Evolutionary conservation across 2,888 invertebrate species (phyloP), one percentile per base, ranked within the genome.

Genomic region (Rhyacophila evoluta): DNA sequence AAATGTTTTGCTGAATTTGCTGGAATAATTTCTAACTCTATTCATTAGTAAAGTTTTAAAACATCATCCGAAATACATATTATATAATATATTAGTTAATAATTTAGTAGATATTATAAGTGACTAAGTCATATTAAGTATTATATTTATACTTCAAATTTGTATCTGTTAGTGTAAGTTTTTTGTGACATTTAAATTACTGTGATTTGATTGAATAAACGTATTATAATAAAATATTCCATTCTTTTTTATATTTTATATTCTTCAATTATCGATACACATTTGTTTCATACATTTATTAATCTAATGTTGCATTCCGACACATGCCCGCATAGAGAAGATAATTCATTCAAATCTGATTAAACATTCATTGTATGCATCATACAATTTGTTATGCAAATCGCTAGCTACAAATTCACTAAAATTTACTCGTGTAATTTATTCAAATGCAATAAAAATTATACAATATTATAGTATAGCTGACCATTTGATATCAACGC

Each of bases 191-290:
- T 19, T 6, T 55, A 55, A 19, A 25, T 55, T 55, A 55, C 55
- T 55, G 55, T 55, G 55, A 55, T 55, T 55, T 19, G 55, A 25
- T 25, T 55, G 10, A 55, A 55, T 55, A 55, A 55, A 55, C 19
- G 25, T 55, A 19, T 10, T 55, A 2, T 1, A 55, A 25, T 55
- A 25, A 55, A 25, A 19, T 55, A 19, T 55, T 55, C 2, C 12
- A 38, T 4, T 41, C 19, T 41, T 41, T 41, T 41, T 4, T 41
- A 19, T n/a, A 19, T 55, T 25, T 25, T 6, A 8, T 25, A 25
- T 25, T 1, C n/a, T n/a, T 55, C 19, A 8, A 55, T 55, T 8
- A 55, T 19, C 10, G 10, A 55, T 25, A 8, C 1, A 10, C 5
- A 55, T 0, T 55, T 1, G 10, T 55, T 25, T 5, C 10, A 55